A percentile compares a stretch with the other conserved stretches of the same genome.
Conservation (phyloP, 2,113 vertebrate genomes). For the Lepidothrix coronata region DNA sequence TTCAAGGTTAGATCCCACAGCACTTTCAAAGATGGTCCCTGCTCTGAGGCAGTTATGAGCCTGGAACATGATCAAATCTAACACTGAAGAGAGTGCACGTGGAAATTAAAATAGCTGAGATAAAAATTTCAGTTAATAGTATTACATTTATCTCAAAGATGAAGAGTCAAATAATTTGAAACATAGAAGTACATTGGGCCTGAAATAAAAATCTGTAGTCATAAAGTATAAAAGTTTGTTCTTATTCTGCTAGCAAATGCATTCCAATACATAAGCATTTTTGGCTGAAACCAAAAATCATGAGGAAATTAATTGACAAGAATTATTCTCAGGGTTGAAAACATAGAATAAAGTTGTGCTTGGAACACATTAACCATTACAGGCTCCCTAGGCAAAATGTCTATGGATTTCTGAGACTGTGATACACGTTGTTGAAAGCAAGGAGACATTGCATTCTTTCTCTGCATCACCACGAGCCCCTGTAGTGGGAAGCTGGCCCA, state of each 20-base stretch:
- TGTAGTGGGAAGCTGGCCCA: not conserved
- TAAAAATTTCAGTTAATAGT: not conserved
- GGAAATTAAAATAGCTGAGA: not conserved
- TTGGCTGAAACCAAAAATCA: not conserved
- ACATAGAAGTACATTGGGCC: not conserved
- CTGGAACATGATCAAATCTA: not conserved
- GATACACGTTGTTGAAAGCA: not conserved
- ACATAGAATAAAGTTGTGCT: not conserved
- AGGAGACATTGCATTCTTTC: not conserved
- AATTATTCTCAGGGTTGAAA: not conserved
- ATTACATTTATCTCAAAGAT: not conserved
- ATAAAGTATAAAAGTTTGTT: not conserved
- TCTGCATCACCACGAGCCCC: not conserved
- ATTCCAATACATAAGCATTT: not conserved
- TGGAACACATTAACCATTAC: not conserved
- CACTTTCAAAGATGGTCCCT: not conserved
- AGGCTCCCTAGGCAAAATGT: not conserved
- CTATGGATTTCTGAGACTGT: not conserved
- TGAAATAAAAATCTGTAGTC: not conserved
- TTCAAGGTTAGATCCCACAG: not conserved
- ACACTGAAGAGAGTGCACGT: not conserved
- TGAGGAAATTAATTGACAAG: not conserved
- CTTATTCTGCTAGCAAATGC: not conserved
- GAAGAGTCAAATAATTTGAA: not conserved
- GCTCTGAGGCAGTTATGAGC: not conserved